Percentiles rank a stretch among this genome's conserved stretches.
phyloP scores from a whole-genome alignment of 2,888 invertebrate genomes.

The Dasysyrphus albostriatus region DNA sequence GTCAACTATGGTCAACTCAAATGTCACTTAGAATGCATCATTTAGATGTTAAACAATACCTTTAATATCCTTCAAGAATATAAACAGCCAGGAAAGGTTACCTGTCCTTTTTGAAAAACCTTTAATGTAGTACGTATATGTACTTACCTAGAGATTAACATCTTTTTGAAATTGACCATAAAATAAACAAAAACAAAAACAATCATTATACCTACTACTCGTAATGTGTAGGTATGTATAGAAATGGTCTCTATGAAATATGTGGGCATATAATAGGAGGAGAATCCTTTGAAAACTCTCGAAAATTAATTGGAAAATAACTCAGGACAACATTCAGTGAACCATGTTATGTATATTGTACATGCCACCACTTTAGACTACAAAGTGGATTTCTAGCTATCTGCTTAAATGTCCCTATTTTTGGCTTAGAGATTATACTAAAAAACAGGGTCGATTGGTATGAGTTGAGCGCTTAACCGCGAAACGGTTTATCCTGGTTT shows the following conservation, averaged over 20 bases:
- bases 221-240: not conserved
- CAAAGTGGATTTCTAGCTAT: slow-evolving; percentile 42
- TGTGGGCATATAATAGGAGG: not conserved
- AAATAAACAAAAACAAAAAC: slow-evolving; percentile 18
- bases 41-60: not conserved
- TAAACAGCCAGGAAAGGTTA: not conserved
- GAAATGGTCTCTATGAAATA: not conserved
- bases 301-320: slow-evolving; percentile 65
- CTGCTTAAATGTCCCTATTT: slow-evolving; percentile 40
- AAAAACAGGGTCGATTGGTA: slow-evolving; percentile 12
- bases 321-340: slow-evolving; percentile 31
- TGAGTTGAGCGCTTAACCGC: slow-evolving; percentile 35
- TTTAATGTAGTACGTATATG: not conserved
- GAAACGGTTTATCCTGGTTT: slow-evolving; percentile 47
- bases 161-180: not conserved
- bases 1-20: not conserved
- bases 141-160: not conserved
- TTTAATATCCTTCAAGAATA: not conserved
- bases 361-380: slow-evolving; percentile 42
- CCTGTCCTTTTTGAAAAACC: not conserved
- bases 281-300: slow-evolving; percentile 34
- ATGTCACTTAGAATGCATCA: not conserved
- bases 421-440: slow-evolving; percentile 25
- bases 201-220: not conserved
- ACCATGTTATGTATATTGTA: slow-evolving; percentile 1